Base-by-base conservation (phyloP, 2,797 vertebrate genomes). In the Sitta carolinensis region DNA sequence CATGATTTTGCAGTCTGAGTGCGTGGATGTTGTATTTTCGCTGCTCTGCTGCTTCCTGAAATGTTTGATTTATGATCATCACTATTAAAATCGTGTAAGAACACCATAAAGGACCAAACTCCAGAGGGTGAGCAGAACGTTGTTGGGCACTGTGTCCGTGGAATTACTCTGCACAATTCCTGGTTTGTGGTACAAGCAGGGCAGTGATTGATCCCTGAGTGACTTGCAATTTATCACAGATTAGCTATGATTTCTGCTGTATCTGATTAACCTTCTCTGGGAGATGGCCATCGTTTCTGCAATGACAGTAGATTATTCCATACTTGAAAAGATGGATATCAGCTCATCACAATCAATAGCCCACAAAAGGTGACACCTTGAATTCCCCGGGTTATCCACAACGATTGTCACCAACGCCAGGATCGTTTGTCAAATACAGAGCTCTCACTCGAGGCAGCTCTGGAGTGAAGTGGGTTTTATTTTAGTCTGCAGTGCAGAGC, bases 201-300 rank as follows among this genome's bases (percentile, higher is more conserved):
- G 55, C 38, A 3, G 76, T 77, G 94, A 95, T 82, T 87, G 95
- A 96, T 97, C 95, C 87, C 70, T 38, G 68, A 73, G 83, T 32
- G 55, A 32, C 91, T 82, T 34, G 79, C 78, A 86, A 80, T 97
- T 96, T 79, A 54, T 97, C 96, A 87, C 6, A 87, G 88, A 92
- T 93, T 87, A 81, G 87, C 17, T 73, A 51, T 87, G 95, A 95
- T 97, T 97, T 75, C 83, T 95, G 89, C 94, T 93, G 94, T 97
- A 96, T 98, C 95, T 97, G 97, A 98, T 97, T 98, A 97, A 98
- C 98, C 97, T 93, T 94, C 97, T 97, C 96, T 84, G 96, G 76
- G 89, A 97, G 96, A 93, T 64, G 70, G 95, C 94, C 96, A 93
- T 97, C 96, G 67, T 95, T 79, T 95, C 96, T 97, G 89, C 97